Conservation (phyloP, 2,797 vertebrate genomes). For the Malacoctenus gilli region DNA sequence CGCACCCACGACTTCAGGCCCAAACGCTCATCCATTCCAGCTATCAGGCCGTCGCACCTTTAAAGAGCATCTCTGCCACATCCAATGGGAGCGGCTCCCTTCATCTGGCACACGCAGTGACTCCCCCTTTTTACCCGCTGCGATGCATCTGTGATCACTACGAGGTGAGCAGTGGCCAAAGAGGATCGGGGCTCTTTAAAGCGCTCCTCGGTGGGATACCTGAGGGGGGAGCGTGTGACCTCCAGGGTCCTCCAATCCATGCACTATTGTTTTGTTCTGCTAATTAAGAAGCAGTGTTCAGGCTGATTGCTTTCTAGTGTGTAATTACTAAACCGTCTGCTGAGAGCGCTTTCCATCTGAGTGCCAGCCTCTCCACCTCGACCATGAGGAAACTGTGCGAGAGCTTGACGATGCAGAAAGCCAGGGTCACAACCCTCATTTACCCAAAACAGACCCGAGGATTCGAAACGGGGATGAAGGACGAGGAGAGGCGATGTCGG, state of each 20-base stretch:
- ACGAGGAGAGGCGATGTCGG: constrained; percentile 33
- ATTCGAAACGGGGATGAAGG: constrained; percentile 66
- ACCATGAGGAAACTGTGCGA: constrained; percentile 62
- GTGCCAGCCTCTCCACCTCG: constrained; percentile 66
- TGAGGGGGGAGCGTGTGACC: constrained; percentile 66
- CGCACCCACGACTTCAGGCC: constrained; percentile 48
- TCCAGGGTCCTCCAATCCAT: constrained; percentile 73
- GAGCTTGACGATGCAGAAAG: constrained; percentile 67
- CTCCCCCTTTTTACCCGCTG: constrained; percentile 52
- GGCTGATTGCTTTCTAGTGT: constrained; percentile 85
- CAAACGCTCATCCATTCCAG: constrained; percentile 51
- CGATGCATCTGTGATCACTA: constrained; percentile 58
- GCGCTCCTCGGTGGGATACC: constrained; percentile 61
- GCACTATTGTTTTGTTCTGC: constrained; percentile 81
- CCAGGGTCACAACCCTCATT: constrained; percentile 70
- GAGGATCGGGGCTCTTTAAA: constrained; percentile 51
- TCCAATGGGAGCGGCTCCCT: constrained; percentile 49
- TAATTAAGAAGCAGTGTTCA: constrained; percentile 85
- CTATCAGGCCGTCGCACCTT: constrained; percentile 49
- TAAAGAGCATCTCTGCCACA: constrained; percentile 56
- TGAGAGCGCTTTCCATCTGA: constrained; percentile 75
- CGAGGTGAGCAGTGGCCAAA: constrained; percentile 28
- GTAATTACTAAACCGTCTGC: constrained; percentile 84
- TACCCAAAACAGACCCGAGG: constrained; percentile 65
- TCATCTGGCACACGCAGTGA: constrained; percentile 22